A percentile compares a stretch with the other conserved stretches of the same genome.
Conservation (phyloP, 2,113 vertebrate genomes). For the Nestor notabilis region DNA sequence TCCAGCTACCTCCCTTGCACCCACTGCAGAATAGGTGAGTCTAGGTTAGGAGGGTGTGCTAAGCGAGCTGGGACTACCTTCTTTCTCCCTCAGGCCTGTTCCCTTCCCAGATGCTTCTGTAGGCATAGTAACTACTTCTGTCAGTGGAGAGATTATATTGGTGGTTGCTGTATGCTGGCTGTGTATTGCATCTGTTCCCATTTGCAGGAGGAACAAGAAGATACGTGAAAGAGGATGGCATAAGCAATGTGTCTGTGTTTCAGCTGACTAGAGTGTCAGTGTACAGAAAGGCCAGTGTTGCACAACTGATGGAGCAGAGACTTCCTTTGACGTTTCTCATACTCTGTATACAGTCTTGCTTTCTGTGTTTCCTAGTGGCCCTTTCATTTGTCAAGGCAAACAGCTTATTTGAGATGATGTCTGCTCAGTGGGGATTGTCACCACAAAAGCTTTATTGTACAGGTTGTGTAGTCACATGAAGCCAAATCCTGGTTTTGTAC, state of each 20-base stretch:
- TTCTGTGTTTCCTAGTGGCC: background rate
- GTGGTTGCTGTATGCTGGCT: background rate
- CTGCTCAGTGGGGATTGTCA: background rate
- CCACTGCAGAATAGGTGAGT: background rate
- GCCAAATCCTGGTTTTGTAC: background rate
- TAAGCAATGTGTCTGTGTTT: background rate
- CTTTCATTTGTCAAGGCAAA: background rate
- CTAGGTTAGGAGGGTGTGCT: background rate
- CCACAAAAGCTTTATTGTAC: background rate
- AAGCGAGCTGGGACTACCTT: background rate
- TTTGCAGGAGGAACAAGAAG: background rate
- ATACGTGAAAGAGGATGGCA: background rate
- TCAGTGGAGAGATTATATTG: rapidly evolving
- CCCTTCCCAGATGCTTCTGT: background rate
- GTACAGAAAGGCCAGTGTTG: background rate
- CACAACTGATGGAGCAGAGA: background rate
- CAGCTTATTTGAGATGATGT: background rate
- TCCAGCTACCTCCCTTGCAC: background rate
- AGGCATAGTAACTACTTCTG: background rate
- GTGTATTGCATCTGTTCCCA: background rate
- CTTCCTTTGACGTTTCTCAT: background rate
- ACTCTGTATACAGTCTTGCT: background rate
- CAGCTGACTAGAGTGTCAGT: background rate
- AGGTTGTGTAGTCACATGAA: background rate
- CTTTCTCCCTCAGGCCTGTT: background rate